A percentile compares a stretch with the other conserved stretches of the same genome.
Conservation (phyloP, 2,113 vertebrate genomes). For the Paralichthys olivaceus region DNA sequence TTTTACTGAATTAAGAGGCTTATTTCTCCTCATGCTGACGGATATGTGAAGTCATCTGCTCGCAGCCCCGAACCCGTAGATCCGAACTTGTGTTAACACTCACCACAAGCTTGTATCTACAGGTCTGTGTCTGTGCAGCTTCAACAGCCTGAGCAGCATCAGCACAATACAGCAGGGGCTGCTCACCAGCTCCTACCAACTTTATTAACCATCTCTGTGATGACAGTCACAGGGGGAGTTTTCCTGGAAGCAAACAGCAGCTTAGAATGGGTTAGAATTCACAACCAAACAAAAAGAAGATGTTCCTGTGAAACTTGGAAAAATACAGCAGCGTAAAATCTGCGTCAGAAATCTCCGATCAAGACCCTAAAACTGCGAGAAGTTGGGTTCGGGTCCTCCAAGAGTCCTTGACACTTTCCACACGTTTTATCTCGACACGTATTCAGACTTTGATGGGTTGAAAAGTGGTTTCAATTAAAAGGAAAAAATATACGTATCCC, state of each 20-base stretch:
- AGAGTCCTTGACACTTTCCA: neutral
- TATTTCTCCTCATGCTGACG: constrained; percentile 4
- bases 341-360: neutral
- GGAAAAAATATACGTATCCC: neutral
- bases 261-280: neutral
- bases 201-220: constrained; percentile 37
- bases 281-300: neutral
- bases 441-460: neutral
- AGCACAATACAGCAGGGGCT: constrained; percentile 15
- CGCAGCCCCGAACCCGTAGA: constrained; percentile 95
- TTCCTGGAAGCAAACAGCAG: neutral
- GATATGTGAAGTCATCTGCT: constrained; percentile 78
- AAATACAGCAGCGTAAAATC: neutral
- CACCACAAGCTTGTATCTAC: constrained; percentile 95
- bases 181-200: constrained; percentile 12
- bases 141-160: constrained; percentile 54
- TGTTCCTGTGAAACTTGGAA: neutral
- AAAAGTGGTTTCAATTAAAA: constrained; percentile 10
- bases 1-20: neutral
- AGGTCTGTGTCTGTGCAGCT: constrained; percentile 82
- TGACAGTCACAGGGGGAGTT: neutral
- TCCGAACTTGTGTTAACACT: constrained; percentile 94
- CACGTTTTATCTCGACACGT: neutral
- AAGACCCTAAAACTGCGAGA: neutral
- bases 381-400: neutral